phyloP scores from a whole-genome alignment of 2,888 invertebrate genomes.

The Camptogramma bilineatum region DNA sequence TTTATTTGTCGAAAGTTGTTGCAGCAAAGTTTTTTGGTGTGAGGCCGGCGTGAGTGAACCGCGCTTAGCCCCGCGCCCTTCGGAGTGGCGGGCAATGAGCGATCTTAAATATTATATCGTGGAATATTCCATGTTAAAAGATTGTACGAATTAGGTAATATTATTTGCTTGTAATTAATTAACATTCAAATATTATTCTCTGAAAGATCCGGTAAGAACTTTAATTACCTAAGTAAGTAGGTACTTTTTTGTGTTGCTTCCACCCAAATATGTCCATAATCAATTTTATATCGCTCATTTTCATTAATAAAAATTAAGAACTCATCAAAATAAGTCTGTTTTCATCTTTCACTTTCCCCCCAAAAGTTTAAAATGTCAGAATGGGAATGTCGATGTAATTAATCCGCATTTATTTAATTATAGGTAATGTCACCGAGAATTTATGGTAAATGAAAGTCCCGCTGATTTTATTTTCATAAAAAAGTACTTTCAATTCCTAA shows the following conservation, averaged over 20 bases:
- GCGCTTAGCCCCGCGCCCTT: constrained; percentile 14
- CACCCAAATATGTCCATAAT: not conserved
- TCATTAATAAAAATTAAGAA: not conserved
- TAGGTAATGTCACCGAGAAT: not conserved
- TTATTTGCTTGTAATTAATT: too few species aligned
- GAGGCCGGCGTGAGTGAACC: constrained; percentile 53
- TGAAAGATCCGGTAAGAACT: too few species aligned
- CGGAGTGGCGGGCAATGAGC: not conserved
- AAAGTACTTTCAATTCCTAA: not conserved
- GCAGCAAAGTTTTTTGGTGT: constrained; percentile 54
- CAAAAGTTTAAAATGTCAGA: constrained; percentile 25
- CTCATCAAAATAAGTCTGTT: not conserved
- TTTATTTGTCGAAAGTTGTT: constrained; percentile 62
- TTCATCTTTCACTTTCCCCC: constrained; percentile 23
- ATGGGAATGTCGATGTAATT: constrained; percentile 12
- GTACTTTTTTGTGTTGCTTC: too few species aligned
- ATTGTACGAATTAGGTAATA: too few species aligned
- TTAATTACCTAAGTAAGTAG: too few species aligned
- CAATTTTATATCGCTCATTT: not conserved
- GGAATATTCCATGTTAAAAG: not conserved
- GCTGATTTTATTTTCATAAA: not conserved
- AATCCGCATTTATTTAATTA: constrained; percentile 4
- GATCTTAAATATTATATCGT: not conserved
- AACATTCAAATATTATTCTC: too few species aligned
- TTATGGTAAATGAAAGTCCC: not conserved